Percentiles rank a stretch among this genome's conserved stretches.
These are phyloP conservation scores for Fabriciana adippe DNA, from an alignment of 2,888 invertebrate species.

Conservation along the genomic window DNA sequence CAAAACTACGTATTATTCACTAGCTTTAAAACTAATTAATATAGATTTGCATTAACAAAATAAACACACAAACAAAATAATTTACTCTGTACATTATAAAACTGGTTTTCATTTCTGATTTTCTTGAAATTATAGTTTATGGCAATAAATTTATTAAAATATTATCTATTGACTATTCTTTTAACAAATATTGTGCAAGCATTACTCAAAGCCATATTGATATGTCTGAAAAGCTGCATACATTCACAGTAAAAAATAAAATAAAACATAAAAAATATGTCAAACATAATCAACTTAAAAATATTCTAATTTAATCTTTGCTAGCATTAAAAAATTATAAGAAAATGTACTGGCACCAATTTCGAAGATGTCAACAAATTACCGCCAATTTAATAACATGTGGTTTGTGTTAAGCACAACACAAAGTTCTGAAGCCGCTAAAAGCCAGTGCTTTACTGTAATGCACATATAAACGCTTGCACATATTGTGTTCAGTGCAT, in stretches of 20 bases:
- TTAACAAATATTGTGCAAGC: constrained; percentile 32
- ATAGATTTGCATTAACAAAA: constrained; percentile 62
- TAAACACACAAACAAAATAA: constrained; percentile 73
- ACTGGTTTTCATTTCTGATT: constrained; percentile 61
- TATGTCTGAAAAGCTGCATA: constrained; percentile 35
- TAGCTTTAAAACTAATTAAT: constrained; percentile 71
- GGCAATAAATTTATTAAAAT: constrained; percentile 63
- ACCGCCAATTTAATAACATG: constrained; percentile 38
- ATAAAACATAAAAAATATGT: constrained; percentile 25
- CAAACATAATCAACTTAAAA: not conserved
- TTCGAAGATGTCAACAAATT: constrained; percentile 26
- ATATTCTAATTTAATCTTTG: constrained; percentile 2
- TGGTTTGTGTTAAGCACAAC: constrained; percentile 42
- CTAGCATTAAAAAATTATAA: constrained; percentile 19
- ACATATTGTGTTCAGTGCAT: constrained; percentile 66
- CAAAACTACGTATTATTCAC: constrained; percentile 65
- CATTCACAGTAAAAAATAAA: constrained; percentile 6
- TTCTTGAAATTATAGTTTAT: constrained; percentile 64
- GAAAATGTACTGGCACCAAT: constrained; percentile 12
- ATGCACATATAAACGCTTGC: constrained; percentile 61
- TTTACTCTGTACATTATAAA: constrained; percentile 75
- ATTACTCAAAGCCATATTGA: constrained; percentile 20
- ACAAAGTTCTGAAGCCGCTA: constrained; percentile 65
- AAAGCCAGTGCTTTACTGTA: constrained; percentile 68
- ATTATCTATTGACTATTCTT: constrained; percentile 47